These are phyloP conservation scores for Cossypha polioptera DNA, from an alignment of 2,797 vertebrate species.

Conservation along the genomic window DNA sequence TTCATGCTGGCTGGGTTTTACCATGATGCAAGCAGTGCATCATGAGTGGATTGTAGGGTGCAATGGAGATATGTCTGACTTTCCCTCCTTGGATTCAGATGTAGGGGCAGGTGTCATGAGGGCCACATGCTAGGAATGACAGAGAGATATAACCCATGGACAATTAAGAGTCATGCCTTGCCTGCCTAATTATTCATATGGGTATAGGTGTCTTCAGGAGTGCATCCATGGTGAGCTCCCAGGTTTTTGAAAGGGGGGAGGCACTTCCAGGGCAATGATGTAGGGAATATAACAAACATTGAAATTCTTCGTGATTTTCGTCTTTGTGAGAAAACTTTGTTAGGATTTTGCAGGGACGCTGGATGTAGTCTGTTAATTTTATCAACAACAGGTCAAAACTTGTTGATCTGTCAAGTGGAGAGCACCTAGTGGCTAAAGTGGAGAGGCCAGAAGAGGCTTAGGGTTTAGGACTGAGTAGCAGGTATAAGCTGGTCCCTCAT, in stretches of 20 bases:
- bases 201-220: not conserved
- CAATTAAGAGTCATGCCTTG: not conserved
- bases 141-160: not conserved
- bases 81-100: not conserved
- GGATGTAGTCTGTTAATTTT: not conserved
- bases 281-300: not conserved
- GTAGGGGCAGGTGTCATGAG: not conserved
- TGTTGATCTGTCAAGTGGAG: not conserved
- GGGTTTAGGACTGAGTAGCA: not conserved
- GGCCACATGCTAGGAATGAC: not conserved
- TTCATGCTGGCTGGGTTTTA: not conserved
- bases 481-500: not conserved
- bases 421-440: not conserved
- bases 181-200: not conserved
- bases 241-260: not conserved
- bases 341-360: not conserved
- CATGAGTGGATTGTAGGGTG: fast-evolving
- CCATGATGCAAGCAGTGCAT: fast-evolving
- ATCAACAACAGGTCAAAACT: not conserved
- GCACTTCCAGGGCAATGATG: fast-evolving
- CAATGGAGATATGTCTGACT: not conserved
- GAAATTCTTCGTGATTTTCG: not conserved
- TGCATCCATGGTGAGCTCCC: fast-evolving
- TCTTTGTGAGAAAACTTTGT: not conserved
- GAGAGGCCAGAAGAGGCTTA: not conserved